Conservation (phyloP, 35 echinoderm and acorn worm species). For the Nesometra sesokonis region DNA sequence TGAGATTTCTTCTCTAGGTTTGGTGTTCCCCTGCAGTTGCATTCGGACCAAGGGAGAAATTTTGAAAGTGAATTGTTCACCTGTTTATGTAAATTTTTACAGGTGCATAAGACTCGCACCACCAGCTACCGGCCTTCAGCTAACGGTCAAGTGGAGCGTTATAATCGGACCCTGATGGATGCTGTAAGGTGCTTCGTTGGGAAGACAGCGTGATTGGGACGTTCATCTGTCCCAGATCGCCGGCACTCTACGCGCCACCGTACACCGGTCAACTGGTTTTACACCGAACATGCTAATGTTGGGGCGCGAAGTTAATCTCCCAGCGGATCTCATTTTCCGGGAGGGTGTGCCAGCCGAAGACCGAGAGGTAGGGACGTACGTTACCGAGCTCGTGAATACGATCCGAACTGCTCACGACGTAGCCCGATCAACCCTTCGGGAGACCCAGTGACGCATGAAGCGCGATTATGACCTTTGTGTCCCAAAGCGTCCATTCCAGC, state of each 20-base stretch:
- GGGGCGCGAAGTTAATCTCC: constrained; percentile 31
- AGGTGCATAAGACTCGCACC: constrained; percentile 34
- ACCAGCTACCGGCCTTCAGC: constrained; percentile 41
- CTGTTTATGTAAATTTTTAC: neutral
- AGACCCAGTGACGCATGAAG: constrained; percentile 19
- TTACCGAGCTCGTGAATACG: neutral
- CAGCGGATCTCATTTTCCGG: constrained; percentile 32
- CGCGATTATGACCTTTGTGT: constrained; percentile 35
- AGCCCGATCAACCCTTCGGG: constrained; percentile 9
- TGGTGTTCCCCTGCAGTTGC: constrained; percentile 25
- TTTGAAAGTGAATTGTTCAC: constrained; percentile 49
- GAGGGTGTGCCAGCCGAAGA: neutral
- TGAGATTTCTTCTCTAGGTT: constrained; percentile 34
- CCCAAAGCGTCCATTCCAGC: neutral
- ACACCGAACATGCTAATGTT: constrained; percentile 42
- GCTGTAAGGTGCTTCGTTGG: no score
- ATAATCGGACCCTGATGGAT: neutral
- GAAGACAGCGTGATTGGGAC: constrained; percentile 36
- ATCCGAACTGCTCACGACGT: constrained; percentile 12
- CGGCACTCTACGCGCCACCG: constrained; percentile 28
- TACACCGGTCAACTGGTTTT: constrained; percentile 31
- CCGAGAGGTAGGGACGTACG: neutral
- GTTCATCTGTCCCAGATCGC: constrained; percentile 20
- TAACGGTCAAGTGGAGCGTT: constrained; percentile 39
- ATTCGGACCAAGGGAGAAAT: constrained; percentile 46